phyloP scores from a whole-genome alignment of 2,797 vertebrate genomes.

The Iguana delicatissima region DNA sequence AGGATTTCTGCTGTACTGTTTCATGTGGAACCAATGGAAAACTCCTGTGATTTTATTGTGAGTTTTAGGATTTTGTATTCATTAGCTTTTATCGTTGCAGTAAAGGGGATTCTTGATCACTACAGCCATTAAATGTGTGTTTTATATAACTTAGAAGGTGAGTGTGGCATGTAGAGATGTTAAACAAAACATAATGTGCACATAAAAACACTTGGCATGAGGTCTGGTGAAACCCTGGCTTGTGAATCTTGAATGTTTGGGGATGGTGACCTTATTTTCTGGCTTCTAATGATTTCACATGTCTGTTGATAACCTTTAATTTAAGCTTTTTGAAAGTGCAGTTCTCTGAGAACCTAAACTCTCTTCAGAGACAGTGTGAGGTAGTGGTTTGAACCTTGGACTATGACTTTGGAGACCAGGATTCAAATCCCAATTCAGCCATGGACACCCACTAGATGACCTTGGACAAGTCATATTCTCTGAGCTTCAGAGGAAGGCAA shows the following conservation, averaged over 20 bases:
- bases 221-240: background rate
- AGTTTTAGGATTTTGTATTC: background rate
- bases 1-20: rapidly evolving
- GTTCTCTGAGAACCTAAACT: background rate
- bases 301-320: background rate
- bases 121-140: background rate
- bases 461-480: too few relatives aligned
- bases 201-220: background rate
- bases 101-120: background rate
- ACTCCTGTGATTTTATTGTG: background rate
- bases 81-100: background rate
- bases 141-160: background rate
- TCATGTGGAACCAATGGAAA: background rate
- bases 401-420: too few relatives aligned
- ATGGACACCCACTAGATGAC: too few relatives aligned
- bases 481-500: too few relatives aligned
- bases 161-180: background rate
- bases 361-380: background rate
- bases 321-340: background rate
- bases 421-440: too few relatives aligned
- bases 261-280: background rate
- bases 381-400: too few relatives aligned
- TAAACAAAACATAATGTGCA: background rate
- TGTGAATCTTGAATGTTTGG: background rate
- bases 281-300: background rate